phyloP scores from a whole-genome alignment of 2,888 invertebrate genomes.

The Alcis repandata region DNA sequence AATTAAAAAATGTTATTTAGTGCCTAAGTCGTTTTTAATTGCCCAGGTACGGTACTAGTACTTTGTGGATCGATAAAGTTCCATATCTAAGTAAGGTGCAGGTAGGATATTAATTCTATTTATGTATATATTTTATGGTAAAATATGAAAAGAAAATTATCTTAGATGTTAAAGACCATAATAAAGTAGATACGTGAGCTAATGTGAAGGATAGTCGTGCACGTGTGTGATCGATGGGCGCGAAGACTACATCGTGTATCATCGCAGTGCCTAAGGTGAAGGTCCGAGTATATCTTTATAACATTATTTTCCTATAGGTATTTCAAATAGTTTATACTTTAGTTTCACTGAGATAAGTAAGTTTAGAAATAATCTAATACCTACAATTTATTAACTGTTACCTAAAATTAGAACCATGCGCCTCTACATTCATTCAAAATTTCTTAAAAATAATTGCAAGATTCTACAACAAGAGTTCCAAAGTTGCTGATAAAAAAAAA shows the following conservation, averaged over 20 bases:
- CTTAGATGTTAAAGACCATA: constrained; percentile 4
- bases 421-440: too few species aligned
- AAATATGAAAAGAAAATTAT: constrained; percentile 18
- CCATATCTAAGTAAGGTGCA: too few species aligned
- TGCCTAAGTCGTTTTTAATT: too few species aligned
- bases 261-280: constrained; percentile 39
- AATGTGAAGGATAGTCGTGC: constrained; percentile 50
- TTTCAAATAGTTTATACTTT: neutral
- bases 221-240: constrained; percentile 43
- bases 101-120: neutral
- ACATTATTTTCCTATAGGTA: constrained; percentile 22
- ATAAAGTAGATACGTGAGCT: constrained; percentile 40
- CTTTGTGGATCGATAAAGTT: too few species aligned
- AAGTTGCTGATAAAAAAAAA: too few species aligned
- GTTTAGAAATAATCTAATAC: too few species aligned
- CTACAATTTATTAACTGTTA: too few species aligned
- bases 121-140: neutral
- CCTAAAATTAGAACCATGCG: too few species aligned
- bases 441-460: too few species aligned
- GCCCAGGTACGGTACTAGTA: neutral
- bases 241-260: constrained; percentile 35
- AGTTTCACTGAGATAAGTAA: too few species aligned
- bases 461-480: too few species aligned
- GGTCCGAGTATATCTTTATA: constrained; percentile 37
- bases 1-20: too few species aligned